Conservation (phyloP, 1,140 invertebrate species). For the Zaprionus camerounensis region DNA sequence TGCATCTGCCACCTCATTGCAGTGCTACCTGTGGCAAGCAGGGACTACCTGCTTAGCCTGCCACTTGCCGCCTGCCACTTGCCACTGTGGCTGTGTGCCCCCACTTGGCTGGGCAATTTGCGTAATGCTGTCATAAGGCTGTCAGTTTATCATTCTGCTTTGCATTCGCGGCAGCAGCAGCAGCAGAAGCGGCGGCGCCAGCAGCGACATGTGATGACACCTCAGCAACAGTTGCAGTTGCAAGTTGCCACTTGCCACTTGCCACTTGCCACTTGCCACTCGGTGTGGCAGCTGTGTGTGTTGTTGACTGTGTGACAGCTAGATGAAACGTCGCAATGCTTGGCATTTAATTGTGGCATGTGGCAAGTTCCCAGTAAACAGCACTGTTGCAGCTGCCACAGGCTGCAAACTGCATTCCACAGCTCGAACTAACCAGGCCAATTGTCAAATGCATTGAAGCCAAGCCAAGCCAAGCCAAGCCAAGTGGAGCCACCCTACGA, state of each 20-base stretch:
- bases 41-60: slow-evolving; percentile 52
- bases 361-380: slow-evolving; percentile 54
- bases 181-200: slow-evolving; percentile 58
- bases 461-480: slow-evolving; percentile 8
- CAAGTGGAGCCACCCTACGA: slow-evolving; percentile 5
- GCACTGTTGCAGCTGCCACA: slow-evolving; percentile 8
- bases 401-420: slow-evolving; percentile 42
- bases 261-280: slow-evolving; percentile 26
- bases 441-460: slow-evolving; percentile 61
- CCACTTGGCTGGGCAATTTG: slow-evolving; percentile 62
- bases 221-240: slow-evolving; percentile 40
- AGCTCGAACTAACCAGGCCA: slow-evolving; percentile 43
- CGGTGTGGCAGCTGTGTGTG: slow-evolving; percentile 1
- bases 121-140: slow-evolving; percentile 81
- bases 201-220: slow-evolving; percentile 76
- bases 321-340: slow-evolving; percentile 36
- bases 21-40: not conserved
- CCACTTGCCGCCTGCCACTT: too few species aligned
- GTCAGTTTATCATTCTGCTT: slow-evolving; percentile 74
- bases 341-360: slow-evolving; percentile 70
- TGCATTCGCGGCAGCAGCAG: slow-evolving; percentile 42
- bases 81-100: not conserved
- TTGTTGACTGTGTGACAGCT: slow-evolving; percentile 22
- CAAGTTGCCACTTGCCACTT: not conserved
- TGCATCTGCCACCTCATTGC: slow-evolving; percentile 31